These are phyloP conservation scores for Leptodirus hochenwartii DNA, from an alignment of 2,888 invertebrate species.

Conservation along the genomic window DNA sequence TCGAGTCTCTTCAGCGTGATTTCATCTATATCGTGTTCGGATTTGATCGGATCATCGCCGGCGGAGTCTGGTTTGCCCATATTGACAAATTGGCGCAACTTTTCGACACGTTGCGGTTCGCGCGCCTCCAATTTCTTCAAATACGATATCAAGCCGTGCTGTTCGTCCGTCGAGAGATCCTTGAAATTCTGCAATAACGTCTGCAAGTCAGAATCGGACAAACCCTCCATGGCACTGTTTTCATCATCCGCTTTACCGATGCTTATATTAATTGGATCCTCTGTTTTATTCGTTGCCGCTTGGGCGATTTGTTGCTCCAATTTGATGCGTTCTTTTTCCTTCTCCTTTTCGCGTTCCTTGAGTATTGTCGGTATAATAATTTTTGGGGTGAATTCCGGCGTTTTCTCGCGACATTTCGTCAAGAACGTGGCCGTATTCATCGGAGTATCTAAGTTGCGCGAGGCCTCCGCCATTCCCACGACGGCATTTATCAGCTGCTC, in stretches of 20 bases:
- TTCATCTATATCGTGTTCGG: too few relatives aligned
- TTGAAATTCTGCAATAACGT: conserved; percentile 65
- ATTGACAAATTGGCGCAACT: conserved; percentile 57
- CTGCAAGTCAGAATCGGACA: conserved; percentile 66
- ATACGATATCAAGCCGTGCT: conserved; percentile 64
- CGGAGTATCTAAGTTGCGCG: conserved; percentile 31
- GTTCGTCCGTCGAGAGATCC: conserved; percentile 62
- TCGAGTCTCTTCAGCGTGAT: conserved; percentile 8
- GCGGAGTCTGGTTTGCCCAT: conserved; percentile 22
- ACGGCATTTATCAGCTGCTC: conserved; percentile 66
- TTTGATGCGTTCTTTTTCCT: neutral
- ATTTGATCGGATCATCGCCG: conserved; percentile 4
- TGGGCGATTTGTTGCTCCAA: neutral
- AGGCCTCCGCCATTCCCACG: conserved; percentile 47
- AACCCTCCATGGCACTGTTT: conserved; percentile 38
- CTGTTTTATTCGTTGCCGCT: conserved; percentile 1
- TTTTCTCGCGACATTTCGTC: conserved; percentile 18
- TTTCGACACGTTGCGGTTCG: conserved; percentile 61
- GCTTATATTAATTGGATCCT: neutral
- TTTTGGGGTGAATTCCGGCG: too few relatives aligned
- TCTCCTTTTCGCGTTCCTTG: neutral
- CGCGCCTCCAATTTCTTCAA: conserved; percentile 62
- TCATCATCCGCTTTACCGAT: neutral
- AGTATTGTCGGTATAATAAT: too few relatives aligned
- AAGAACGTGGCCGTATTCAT: conserved; percentile 33